Evolutionary conservation across 2,113 vertebrate species (phyloP).

Genomic region (Atlantisia rogersi): DNA sequence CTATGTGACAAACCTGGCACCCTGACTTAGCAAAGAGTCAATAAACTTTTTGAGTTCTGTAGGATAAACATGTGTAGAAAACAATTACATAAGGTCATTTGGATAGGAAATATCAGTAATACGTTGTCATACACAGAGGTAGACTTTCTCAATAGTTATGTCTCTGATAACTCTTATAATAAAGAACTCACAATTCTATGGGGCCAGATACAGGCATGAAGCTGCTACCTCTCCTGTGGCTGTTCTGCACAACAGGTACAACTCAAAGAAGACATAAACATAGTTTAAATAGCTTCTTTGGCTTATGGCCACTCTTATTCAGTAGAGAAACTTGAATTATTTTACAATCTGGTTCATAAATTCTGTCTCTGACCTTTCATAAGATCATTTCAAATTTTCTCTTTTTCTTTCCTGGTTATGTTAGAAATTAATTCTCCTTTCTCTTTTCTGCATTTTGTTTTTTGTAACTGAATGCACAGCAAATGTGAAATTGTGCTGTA

Average conservation of each 20-base stretch:
- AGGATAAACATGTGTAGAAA: not conserved
- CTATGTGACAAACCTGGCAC: too few species aligned
- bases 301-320: not conserved
- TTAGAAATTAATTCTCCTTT: not conserved
- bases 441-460: not conserved
- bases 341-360: not conserved
- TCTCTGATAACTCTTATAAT: not conserved
- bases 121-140: not conserved
- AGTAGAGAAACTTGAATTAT: not conserved
- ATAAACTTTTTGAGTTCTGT: not conserved
- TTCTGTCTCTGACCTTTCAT: not conserved
- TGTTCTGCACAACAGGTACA: not conserved
- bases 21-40: not conserved
- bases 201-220: not conserved
- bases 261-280: not conserved
- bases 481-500: not conserved
- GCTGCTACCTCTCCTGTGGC: not conserved
- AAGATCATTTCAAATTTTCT: not conserved
- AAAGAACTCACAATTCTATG: not conserved
- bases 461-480: not conserved
- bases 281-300: not conserved
- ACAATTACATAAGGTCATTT: not conserved
- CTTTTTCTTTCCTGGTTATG: not conserved
- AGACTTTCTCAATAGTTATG: not conserved
- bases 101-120: not conserved